These are phyloP conservation scores for Chrysemys picta DNA, from an alignment of 2,113 vertebrate genomes.

Conservation along the genomic window DNA sequence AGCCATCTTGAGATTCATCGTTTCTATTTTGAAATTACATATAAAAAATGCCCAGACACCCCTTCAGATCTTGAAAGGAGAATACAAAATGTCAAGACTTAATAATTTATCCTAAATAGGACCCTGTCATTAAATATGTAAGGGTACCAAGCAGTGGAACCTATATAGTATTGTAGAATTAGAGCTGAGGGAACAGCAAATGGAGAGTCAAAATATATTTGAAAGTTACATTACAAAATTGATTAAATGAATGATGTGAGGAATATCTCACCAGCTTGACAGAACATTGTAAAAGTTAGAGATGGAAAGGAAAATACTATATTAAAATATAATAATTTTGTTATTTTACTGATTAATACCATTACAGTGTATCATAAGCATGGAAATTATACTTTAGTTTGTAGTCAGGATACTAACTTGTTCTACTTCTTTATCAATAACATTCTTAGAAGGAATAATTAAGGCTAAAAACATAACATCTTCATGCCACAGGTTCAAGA, in stretches of 20 bases:
- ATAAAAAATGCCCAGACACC: not conserved
- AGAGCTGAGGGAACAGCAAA: not conserved
- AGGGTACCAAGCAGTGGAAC: no score
- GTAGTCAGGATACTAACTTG: not conserved
- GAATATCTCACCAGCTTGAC: not conserved
- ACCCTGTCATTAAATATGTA: not conserved
- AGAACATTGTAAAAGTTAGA: not conserved
- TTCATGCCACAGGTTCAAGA: not conserved
- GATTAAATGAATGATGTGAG: not conserved
- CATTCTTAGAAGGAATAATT: not conserved
- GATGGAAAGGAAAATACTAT: not conserved
- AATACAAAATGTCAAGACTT: not conserved
- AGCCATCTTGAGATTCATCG: conserved; percentile 4
- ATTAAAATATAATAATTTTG: not conserved
- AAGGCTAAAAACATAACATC: not conserved
- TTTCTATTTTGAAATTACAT: conserved; percentile 43
- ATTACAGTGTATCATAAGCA: not conserved
- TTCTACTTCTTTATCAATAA: not conserved
- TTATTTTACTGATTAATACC: not conserved
- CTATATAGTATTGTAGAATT: not conserved
- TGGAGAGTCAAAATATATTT: not conserved
- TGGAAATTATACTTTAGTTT: not conserved
- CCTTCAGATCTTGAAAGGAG: not conserved
- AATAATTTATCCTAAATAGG: not conserved
- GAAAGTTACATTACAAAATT: not conserved